Evolutionary conservation across 2,113 vertebrate species (phyloP).

Genomic region (Mesocricetus auratus): DNA sequence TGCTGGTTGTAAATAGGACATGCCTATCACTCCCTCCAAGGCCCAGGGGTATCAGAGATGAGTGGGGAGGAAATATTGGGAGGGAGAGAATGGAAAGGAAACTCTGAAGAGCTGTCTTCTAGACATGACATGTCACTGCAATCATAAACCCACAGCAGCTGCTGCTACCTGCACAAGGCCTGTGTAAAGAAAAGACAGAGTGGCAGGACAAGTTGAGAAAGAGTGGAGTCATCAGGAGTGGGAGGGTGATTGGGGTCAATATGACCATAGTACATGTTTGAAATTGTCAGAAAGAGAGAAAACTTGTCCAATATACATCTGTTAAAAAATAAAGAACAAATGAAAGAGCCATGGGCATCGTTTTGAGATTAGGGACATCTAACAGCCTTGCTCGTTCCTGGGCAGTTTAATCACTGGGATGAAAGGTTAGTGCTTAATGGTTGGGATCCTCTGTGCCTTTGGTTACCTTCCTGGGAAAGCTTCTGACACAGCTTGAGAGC

Average conservation of each 20-base stretch:
- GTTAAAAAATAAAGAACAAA: slow-evolving; percentile 53
- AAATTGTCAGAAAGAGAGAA: background rate
- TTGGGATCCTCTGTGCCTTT: slow-evolving; percentile 48
- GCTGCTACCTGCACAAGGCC: background rate
- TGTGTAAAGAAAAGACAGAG: background rate
- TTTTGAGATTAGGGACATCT: background rate
- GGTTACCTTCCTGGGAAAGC: slow-evolving; percentile 62
- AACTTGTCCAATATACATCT: slow-evolving; percentile 18
- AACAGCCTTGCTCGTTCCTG: background rate
- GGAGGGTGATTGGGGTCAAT: background rate
- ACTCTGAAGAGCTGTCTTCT: background rate
- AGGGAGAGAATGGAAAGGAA: background rate
- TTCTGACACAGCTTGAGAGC: slow-evolving; percentile 73
- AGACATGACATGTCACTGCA: too few relatives aligned
- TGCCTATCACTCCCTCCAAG: background rate
- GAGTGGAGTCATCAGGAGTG: background rate
- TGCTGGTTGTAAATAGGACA: background rate
- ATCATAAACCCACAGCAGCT: background rate
- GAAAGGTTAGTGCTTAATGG: slow-evolving; percentile 56
- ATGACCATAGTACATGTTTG: background rate
- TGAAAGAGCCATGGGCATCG: background rate
- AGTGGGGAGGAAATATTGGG: background rate
- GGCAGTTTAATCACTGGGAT: slow-evolving; percentile 61
- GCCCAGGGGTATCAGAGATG: background rate
- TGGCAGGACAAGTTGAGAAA: background rate